phyloP scores from a whole-genome alignment of 2,113 vertebrate species.

The Hystrix cristata region DNA sequence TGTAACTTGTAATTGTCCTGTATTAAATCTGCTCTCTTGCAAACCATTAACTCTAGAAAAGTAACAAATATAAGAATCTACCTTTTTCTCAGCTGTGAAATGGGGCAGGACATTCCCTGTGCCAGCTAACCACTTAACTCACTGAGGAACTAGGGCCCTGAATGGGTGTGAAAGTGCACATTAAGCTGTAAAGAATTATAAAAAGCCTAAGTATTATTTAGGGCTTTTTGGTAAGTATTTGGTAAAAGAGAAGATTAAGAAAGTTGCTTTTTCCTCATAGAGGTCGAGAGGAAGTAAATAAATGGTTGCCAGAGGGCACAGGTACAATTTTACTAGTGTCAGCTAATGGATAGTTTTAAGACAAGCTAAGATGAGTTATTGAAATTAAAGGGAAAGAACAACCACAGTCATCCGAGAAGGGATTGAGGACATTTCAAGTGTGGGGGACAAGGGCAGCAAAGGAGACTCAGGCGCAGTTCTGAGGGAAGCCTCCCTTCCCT shows the following conservation, averaged over 20 bases:
- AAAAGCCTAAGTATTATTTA: background rate
- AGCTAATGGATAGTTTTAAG: constrained; percentile 48
- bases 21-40: too few relatives aligned
- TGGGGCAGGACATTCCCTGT: background rate
- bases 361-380: constrained; percentile 34
- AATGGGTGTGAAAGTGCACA: background rate
- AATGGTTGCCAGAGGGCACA: background rate
- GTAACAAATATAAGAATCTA: background rate
- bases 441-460: background rate
- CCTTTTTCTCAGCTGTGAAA: constrained; percentile 44
- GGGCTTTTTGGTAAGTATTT: background rate
- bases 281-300: constrained; percentile 49
- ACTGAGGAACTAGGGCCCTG: background rate
- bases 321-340: background rate
- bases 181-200: background rate
- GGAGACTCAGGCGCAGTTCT: accelerated
- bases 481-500: background rate
- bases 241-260: background rate
- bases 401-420: background rate
- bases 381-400: constrained; percentile 49
- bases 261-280: background rate
- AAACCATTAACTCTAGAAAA: too few relatives aligned
- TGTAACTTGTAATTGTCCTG: too few relatives aligned
- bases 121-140: background rate
- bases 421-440: background rate